Evolutionary conservation across 2,888 invertebrate genomes (phyloP).

Genomic region (Sphaerophoria taeniata): DNA sequence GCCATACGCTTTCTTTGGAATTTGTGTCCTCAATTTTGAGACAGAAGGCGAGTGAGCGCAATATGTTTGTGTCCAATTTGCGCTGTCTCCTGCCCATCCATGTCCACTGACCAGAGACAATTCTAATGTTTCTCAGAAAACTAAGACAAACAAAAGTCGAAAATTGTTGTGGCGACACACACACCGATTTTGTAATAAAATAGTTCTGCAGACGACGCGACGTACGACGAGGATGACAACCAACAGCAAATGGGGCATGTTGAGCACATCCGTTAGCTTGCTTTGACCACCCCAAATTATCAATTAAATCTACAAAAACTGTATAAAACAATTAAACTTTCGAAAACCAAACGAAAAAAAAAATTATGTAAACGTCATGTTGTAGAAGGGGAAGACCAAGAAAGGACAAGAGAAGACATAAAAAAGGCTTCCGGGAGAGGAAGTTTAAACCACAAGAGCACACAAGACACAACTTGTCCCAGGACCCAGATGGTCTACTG

Average conservation of each 20-base stretch:
- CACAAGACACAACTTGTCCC: slow-evolving; percentile 44
- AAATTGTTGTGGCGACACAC: slow-evolving; percentile 23
- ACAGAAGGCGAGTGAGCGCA: not conserved
- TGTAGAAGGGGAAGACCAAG: slow-evolving; percentile 6
- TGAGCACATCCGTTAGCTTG: slow-evolving; percentile 63
- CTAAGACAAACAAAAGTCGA: not conserved
- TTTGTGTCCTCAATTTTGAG: not conserved
- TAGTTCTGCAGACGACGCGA: slow-evolving; percentile 23
- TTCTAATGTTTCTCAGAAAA: slow-evolving; percentile 29
- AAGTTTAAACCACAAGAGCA: slow-evolving; percentile 58
- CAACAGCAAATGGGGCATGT: slow-evolving; percentile 50
- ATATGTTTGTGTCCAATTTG: not conserved
- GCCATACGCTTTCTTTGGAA: slow-evolving; percentile 9
- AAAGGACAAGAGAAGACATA: slow-evolving; percentile 26
- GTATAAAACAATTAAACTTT: slow-evolving; percentile 65
- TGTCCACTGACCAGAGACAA: slow-evolving; percentile 25
- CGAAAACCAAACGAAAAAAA: slow-evolving; percentile 10
- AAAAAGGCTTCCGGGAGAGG: slow-evolving; percentile 64
- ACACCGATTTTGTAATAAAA: slow-evolving; percentile 59
- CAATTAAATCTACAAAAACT: slow-evolving; percentile 65
- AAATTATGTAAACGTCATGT: slow-evolving; percentile 22
- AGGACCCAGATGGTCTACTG: slow-evolving; percentile 62
- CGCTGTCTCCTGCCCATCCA: not conserved
- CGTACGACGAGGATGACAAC: slow-evolving; percentile 7
- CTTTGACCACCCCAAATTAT: slow-evolving; percentile 62